Base-by-base conservation (phyloP, 1,140 invertebrate genomes). In the Pseudomyrmex concolor region DNA sequence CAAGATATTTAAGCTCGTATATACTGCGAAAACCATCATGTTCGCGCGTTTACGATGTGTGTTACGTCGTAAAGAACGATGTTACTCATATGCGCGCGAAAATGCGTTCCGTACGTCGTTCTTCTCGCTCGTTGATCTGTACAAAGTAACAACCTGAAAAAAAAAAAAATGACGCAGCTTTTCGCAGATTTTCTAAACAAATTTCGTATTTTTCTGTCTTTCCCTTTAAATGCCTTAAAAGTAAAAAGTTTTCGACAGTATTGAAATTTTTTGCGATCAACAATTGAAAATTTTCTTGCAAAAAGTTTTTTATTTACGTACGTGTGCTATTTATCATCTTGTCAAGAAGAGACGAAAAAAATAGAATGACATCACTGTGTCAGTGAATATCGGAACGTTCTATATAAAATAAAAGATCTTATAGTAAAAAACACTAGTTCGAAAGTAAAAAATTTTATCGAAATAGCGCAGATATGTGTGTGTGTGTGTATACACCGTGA, bases 41-140 rank as follows among this genome's bases (percentile, higher is more conserved):
- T 25, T 62, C 19, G 4, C 43, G 10, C 45, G 57, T 74, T 62
- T 62, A 62, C 15, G 43, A 73, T 57, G 55, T 62, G 19, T 22
- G 34, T 4, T 60, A 62, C 22, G 50, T 74, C 45, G 19, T 62
- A 62, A 74, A 63, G 10, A 22, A 73, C 48, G 45, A 74, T 50
- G n/a, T 63, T 34, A 74, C 43, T 8, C 22, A 17, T 17, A 50
- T 17, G 2, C 15, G 59, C 15, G 43, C 15, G 15, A 50, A 74
- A 74, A 74, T 51, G 15, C 72, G 25, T 74, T 48, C 15, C 15
- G 15, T 4, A 8, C 45, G 12, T 50, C 15, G 43, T 60, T 73
- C 43, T 62, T 73, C 45, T 17, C 15, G 19, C 9, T 3, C 9
- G 13, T 15, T 74, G 12, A 25, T 57, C 57, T 19, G 8, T 74